A percentile compares a stretch with the other conserved stretches of the same genome.
phyloP scores from a whole-genome alignment of 1,140 invertebrate genomes.

The Antheraea mylitta region DNA sequence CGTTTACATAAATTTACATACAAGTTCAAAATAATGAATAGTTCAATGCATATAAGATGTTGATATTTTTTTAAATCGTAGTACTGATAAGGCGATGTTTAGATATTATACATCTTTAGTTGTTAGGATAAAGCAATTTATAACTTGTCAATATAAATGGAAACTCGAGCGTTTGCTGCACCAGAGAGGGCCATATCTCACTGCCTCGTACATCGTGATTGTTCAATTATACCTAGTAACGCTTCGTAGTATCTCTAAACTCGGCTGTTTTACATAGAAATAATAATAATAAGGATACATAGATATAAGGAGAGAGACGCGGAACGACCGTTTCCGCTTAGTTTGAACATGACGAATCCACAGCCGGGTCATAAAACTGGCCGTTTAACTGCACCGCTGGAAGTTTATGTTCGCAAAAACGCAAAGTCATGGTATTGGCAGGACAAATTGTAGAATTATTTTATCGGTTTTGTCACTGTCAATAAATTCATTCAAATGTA shows the following conservation, averaged over 20 bases:
- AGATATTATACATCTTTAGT: too few species aligned
- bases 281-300: constrained; percentile 42
- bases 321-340: constrained; percentile 36
- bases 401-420: neutral
- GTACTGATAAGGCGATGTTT: too few species aligned
- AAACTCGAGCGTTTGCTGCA: too few species aligned
- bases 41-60: too few species aligned
- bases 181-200: neutral
- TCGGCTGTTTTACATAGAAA: constrained; percentile 27
- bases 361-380: constrained; percentile 23
- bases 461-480: neutral
- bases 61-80: too few species aligned
- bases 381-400: constrained; percentile 4
- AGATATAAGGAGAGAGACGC: constrained; percentile 29
- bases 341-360: constrained; percentile 36
- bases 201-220: constrained; percentile 17
- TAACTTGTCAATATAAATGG: too few species aligned
- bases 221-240: constrained; percentile 26
- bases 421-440: neutral
- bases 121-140: too few species aligned
- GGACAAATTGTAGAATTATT: neutral
- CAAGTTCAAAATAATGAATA: too few species aligned
- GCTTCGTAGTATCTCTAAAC: constrained; percentile 20
- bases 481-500: too few species aligned
- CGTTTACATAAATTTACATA: too few species aligned